Conservation (phyloP, 2,113 vertebrate species). For the Campylomormyrus numenius region DNA sequence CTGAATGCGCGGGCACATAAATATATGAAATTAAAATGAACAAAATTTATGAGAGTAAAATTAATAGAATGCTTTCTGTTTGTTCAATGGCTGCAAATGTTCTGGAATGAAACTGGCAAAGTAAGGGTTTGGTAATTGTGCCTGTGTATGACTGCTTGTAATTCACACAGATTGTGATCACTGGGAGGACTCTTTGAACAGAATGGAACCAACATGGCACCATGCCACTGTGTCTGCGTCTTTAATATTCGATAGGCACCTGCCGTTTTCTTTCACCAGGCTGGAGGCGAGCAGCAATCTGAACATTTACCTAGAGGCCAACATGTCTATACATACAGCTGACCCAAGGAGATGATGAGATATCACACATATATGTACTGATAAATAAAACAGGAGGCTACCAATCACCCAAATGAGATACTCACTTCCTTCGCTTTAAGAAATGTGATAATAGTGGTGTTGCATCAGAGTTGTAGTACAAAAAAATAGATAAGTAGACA, state of each 20-base stretch:
- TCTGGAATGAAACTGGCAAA: conserved; percentile 3
- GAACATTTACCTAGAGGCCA: no score
- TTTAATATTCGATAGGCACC: no score
- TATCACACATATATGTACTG: not conserved
- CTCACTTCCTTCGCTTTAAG: not conserved
- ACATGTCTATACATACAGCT: not conserved
- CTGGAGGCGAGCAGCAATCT: no score
- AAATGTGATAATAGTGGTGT: not conserved
- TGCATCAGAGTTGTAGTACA: not conserved
- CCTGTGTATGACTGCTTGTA: not conserved
- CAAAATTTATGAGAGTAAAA: not conserved
- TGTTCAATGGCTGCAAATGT: not conserved
- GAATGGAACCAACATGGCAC: not conserved
- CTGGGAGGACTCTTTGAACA: conserved; percentile 10
- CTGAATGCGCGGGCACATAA: not conserved
- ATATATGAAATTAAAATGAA: not conserved
- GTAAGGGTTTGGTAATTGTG: not conserved
- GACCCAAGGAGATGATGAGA: not conserved
- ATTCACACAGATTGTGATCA: conserved; percentile 19
- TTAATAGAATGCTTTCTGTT: not conserved
- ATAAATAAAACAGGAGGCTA: not conserved
- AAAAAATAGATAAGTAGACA: not conserved
- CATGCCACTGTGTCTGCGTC: not conserved
- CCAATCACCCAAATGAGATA: not conserved
- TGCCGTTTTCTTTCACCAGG: no score